phyloP scores from a whole-genome alignment of 1,140 invertebrate species.

The Zaprionus africanus region DNA sequence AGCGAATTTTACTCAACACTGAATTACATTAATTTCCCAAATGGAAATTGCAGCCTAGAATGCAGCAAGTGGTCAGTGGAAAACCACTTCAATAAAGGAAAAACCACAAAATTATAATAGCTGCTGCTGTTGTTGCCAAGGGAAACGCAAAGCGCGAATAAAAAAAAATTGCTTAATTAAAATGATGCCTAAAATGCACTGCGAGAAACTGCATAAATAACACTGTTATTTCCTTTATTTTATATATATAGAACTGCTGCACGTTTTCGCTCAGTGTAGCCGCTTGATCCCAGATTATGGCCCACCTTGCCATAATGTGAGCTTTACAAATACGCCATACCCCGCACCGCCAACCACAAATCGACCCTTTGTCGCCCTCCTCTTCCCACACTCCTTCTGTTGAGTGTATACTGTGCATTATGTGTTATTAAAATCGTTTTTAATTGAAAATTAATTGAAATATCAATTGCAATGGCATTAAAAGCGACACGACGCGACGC shows the following conservation, averaged over 20 bases:
- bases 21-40: neutral
- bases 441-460: constrained; percentile 79
- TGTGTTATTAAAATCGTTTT: constrained; percentile 66
- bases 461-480: constrained; percentile 72
- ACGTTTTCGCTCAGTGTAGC: neutral
- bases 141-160: neutral
- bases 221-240: neutral
- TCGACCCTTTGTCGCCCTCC: constrained; percentile 5
- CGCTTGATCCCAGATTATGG: neutral
- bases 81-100: constrained; percentile 12
- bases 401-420: constrained; percentile 22
- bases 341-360: constrained; percentile 13
- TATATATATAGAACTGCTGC: neutral
- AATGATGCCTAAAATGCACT: constrained; percentile 4
- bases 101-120: constrained; percentile 19
- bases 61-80: constrained; percentile 4
- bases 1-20: neutral
- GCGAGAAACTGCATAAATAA: neutral
- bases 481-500: constrained; percentile 38
- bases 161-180: neutral
- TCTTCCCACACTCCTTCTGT: neutral
- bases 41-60: neutral
- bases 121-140: neutral
- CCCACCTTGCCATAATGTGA: neutral
- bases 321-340: constrained; percentile 32